Evolutionary conservation across 2,888 invertebrate genomes (phyloP).

Genomic region (Parelbella ahira): DNA sequence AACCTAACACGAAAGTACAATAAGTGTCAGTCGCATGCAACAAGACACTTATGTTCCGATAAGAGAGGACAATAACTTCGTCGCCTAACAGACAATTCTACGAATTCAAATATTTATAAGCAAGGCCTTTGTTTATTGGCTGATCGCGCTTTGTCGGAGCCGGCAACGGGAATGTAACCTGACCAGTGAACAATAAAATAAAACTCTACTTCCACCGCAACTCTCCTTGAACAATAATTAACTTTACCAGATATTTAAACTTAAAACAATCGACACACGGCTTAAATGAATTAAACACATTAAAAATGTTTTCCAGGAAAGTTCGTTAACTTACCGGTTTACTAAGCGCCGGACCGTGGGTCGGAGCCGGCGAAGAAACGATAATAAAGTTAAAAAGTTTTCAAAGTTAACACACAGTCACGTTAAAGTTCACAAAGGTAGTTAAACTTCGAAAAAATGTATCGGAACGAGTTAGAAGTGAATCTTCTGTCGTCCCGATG

Average conservation of each 20-base stretch:
- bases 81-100: constrained; percentile 47
- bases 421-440: constrained; percentile 41
- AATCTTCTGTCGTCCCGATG: constrained; percentile 38
- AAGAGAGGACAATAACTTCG: constrained; percentile 48
- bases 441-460: constrained; percentile 30
- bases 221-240: not conserved
- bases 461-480: constrained; percentile 36
- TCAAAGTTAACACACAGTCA: constrained; percentile 44
- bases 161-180: constrained; percentile 34
- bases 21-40: constrained; percentile 33
- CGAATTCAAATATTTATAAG: constrained; percentile 52
- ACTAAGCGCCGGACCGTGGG: constrained; percentile 64
- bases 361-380: constrained; percentile 46
- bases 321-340: constrained; percentile 75
- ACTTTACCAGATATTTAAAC: too few species aligned
- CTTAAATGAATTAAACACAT: too few species aligned
- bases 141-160: constrained; percentile 32
- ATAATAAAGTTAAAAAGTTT: constrained; percentile 65
- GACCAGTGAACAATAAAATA: constrained; percentile 26
- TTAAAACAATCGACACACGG: too few species aligned
- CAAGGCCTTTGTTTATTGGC: constrained; percentile 44
- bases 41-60: constrained; percentile 37
- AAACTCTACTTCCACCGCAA: constrained; percentile 7
- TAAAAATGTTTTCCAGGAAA: constrained; percentile 51
- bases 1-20: constrained; percentile 4